These are phyloP conservation scores for Agriopis marginaria DNA, from an alignment of 2,888 invertebrate species.

Conservation along the genomic window DNA sequence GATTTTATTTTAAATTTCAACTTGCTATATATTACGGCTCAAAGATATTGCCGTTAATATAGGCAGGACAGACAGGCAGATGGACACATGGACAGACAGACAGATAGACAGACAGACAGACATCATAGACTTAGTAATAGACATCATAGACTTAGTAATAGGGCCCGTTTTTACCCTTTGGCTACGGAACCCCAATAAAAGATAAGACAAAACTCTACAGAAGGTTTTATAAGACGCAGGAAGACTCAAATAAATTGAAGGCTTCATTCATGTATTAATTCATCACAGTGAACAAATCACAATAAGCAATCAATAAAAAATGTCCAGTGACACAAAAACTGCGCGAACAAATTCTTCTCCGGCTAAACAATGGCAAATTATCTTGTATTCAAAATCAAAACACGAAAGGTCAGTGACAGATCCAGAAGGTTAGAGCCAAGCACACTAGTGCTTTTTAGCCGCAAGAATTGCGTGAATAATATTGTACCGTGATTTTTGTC, in stretches of 20 bases:
- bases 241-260: neutral
- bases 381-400: constrained; percentile 43
- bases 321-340: constrained; percentile 31
- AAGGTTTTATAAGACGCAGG: neutral
- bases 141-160: no score
- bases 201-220: no score
- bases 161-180: no score
- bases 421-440: constrained; percentile 40
- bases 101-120: no score
- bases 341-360: constrained; percentile 30
- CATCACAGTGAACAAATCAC: constrained; percentile 20
- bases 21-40: no score
- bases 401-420: constrained; percentile 49
- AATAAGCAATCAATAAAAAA: constrained; percentile 35
- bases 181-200: no score
- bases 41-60: no score
- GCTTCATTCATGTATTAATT: constrained; percentile 6
- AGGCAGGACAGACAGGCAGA: no score
- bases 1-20: no score
- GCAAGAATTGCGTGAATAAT: neutral
- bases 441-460: neutral
- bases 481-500: no score
- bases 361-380: constrained; percentile 40
- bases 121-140: no score
- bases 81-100: no score